phyloP scores from a whole-genome alignment of 2,888 invertebrate genomes.

The Tenodera sinensis region DNA sequence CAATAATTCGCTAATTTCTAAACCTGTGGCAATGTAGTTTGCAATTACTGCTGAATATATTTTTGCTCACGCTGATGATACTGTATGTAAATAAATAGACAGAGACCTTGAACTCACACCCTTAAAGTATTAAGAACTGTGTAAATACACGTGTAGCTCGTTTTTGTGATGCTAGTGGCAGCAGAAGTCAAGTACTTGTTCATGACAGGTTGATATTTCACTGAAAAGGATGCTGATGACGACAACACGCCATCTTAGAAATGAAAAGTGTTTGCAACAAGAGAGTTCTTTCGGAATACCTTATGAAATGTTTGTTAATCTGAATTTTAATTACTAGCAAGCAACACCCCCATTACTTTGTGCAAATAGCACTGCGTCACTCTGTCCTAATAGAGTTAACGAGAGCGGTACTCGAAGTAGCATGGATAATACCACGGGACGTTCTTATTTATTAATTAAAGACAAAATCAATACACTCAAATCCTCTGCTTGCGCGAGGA shows the following conservation, averaged over 20 bases:
- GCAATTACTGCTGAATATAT: no score
- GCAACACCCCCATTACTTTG: not conserved
- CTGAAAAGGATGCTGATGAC: not conserved
- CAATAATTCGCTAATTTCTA: no score
- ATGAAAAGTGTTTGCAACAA: not conserved
- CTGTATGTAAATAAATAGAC: no score
- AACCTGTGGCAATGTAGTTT: no score
- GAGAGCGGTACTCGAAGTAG: not conserved
- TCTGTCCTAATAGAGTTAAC: not conserved
- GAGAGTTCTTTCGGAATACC: not conserved
- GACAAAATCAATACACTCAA: not conserved
- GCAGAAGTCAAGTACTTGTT: not conserved
- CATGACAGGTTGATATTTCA: not conserved
- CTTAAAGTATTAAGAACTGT: no score
- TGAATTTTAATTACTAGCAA: not conserved
- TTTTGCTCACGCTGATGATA: no score
- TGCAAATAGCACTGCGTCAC: not conserved
- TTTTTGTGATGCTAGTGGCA: not conserved
- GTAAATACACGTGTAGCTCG: no score
- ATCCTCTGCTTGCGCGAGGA: not conserved
- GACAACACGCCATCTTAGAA: not conserved
- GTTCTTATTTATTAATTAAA: not conserved
- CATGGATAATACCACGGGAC: not conserved
- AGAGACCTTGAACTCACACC: no score
- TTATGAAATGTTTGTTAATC: not conserved